Percentiles rank a stretch among this genome's conserved stretches.
Evolutionary conservation across 2,888 invertebrate genomes (phyloP).

Genomic region (Tipula confusa): DNA sequence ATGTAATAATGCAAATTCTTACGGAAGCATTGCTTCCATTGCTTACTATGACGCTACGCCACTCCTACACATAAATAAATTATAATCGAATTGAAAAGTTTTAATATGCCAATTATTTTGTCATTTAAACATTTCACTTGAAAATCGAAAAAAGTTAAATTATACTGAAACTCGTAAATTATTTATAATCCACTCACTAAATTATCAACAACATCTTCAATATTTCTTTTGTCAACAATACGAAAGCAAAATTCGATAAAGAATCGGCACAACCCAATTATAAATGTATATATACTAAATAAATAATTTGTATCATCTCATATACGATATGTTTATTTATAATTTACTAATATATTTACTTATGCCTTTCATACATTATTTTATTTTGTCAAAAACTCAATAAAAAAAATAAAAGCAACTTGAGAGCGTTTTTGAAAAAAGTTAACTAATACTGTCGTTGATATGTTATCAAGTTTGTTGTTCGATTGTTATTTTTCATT

Average conservation of each 20-base stretch:
- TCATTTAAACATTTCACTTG: neutral
- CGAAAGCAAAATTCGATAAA: neutral
- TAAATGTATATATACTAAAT: neutral
- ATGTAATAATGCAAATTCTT: too few relatives aligned
- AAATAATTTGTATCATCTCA: neutral
- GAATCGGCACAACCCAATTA: neutral
- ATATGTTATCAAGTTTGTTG: neutral
- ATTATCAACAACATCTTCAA: neutral
- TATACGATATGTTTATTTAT: neutral
- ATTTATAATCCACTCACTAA: neutral
- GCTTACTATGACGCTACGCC: too few relatives aligned
- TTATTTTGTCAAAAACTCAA: neutral
- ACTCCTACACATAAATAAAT: too few relatives aligned
- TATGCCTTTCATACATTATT: neutral
- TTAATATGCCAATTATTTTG: neutral
- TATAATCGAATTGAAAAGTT: too few relatives aligned
- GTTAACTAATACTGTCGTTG: neutral
- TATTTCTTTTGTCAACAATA: neutral
- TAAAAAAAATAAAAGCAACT: too few relatives aligned
- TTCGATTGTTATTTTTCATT: too few relatives aligned
- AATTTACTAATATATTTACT: neutral
- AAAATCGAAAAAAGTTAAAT: neutral
- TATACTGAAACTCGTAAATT: neutral
- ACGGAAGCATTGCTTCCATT: too few relatives aligned
- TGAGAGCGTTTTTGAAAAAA: neutral